These are phyloP conservation scores for Dipodomys merriami DNA, from an alignment of 2,113 vertebrate genomes.

Conservation along the genomic window DNA sequence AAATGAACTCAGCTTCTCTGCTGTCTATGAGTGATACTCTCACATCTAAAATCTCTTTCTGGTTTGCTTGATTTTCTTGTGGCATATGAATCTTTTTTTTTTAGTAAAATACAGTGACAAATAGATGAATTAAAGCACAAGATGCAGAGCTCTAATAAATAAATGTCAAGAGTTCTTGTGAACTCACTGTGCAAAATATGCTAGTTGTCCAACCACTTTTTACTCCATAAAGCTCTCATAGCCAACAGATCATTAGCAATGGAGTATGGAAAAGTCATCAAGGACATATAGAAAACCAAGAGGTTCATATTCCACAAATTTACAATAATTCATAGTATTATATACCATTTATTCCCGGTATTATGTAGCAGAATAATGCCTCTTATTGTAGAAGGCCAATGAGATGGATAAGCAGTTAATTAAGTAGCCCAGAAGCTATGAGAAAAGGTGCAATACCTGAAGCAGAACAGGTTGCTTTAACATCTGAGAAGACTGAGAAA, in stretches of 20 bases:
- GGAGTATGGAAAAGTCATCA: background rate
- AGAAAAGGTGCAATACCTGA: conserved; percentile 6
- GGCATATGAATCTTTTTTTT: background rate
- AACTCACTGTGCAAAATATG: background rate
- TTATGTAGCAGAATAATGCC: background rate
- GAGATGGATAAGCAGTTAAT: background rate
- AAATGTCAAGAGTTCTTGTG: background rate
- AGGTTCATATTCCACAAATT: background rate
- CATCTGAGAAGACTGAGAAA: conserved; percentile 16
- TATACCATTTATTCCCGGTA: background rate
- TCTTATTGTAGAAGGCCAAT: background rate
- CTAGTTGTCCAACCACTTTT: no score
- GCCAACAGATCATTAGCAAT: background rate
- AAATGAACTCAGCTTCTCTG: background rate
- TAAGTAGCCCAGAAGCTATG: background rate
- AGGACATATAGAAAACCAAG: background rate
- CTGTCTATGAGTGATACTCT: background rate
- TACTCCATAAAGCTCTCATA: background rate
- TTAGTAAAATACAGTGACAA: background rate
- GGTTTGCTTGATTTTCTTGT: background rate
- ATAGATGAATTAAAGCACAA: background rate
- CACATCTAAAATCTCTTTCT: background rate
- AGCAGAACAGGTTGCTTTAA: background rate
- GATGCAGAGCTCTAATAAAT: background rate
- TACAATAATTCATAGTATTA: background rate